A percentile compares a stretch with the other conserved stretches of the same genome.
These are phyloP conservation scores for Xenopus petersii DNA, from an alignment of 2,797 vertebrate genomes.

Conservation along the genomic window DNA sequence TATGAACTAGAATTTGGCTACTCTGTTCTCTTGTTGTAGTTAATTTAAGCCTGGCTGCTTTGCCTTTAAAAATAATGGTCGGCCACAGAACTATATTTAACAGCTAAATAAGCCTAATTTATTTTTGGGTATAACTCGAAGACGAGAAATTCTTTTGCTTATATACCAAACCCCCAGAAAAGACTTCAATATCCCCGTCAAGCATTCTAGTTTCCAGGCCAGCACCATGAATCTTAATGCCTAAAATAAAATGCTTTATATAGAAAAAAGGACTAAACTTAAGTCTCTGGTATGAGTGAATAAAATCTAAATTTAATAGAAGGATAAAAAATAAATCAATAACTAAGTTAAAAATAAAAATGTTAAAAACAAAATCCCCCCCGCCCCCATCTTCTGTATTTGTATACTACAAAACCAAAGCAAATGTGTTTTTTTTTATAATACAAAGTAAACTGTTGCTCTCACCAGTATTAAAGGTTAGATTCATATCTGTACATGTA, in stretches of 20 bases:
- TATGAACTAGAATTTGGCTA: too few relatives aligned
- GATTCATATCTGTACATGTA: slow-evolving; percentile 75
- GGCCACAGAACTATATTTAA: not conserved
- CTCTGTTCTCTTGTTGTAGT: too few relatives aligned
- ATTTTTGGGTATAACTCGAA: not conserved
- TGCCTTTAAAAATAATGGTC: too few relatives aligned
- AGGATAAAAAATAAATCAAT: slow-evolving; percentile 63
- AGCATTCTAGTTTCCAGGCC: not conserved
- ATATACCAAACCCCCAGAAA: not conserved
- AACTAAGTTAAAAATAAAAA: slow-evolving; percentile 66
- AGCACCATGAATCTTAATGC: not conserved
- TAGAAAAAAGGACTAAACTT: not conserved
- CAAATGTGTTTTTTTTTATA: slow-evolving; percentile 53
- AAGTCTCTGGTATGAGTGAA: slow-evolving; percentile 18
- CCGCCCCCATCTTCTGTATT: slow-evolving; percentile 55
- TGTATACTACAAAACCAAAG: slow-evolving; percentile 65
- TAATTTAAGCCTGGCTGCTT: too few relatives aligned
- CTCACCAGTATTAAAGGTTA: slow-evolving; percentile 74
- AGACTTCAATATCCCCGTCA: not conserved
- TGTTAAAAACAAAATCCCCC: slow-evolving; percentile 69
- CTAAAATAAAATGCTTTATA: not conserved
- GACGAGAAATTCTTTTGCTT: not conserved
- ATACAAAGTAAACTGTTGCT: slow-evolving; percentile 75
- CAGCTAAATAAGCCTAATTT: slow-evolving; percentile 39
- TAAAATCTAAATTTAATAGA: slow-evolving; percentile 63